Percentiles rank a stretch among this genome's conserved stretches.
Conservation (phyloP, 2,888 invertebrate genomes). For the Xiphydria camelus region DNA sequence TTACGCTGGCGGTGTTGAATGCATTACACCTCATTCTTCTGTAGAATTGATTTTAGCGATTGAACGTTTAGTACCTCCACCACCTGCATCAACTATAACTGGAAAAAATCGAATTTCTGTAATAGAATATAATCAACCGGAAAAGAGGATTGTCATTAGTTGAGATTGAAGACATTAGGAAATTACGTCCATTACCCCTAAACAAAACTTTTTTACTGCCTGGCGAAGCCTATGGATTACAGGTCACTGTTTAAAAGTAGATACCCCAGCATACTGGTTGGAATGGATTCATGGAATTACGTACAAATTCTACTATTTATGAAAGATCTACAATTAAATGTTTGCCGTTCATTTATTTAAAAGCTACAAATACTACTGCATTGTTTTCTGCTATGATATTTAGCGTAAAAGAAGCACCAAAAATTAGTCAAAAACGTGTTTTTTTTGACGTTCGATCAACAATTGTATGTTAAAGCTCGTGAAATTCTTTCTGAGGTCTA, state of each 20-base stretch:
- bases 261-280: neutral
- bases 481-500: conserved; percentile 4
- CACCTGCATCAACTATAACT: no score
- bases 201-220: no score
- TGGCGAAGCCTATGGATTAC: neutral
- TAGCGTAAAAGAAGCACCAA: neutral
- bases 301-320: neutral
- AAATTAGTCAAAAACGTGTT: neutral
- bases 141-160: no score
- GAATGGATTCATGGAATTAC: conserved; percentile 7
- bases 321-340: neutral
- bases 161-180: no score
- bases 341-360: conserved; percentile 2
- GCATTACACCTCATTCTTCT: no score
- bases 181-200: no score
- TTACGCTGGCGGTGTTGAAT: neutral
- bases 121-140: no score
- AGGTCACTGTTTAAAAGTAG: neutral
- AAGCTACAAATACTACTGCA: neutral
- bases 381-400: neutral
- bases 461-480: conserved; percentile 7
- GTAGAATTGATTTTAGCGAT: no score
- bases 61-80: no score
- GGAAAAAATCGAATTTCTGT: no score
- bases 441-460: conserved; percentile 9